Percentiles rank a stretch among this genome's conserved stretches.
These are phyloP conservation scores for Lanius ludovicianus DNA, from an alignment of 2,113 vertebrate species.

Conservation along the genomic window DNA sequence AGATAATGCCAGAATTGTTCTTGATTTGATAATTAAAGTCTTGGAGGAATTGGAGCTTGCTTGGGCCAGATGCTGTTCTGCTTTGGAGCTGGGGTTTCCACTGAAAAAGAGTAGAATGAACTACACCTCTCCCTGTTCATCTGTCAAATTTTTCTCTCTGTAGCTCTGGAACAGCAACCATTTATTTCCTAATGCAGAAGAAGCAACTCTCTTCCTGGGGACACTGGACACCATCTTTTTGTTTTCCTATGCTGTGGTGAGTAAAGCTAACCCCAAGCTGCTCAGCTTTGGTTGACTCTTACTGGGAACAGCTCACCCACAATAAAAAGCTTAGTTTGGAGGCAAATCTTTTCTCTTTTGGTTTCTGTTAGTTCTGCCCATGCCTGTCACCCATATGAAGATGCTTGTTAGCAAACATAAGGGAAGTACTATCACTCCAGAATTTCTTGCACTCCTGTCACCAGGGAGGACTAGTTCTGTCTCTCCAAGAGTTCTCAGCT, in stretches of 20 bases:
- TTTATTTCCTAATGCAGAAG: conserved; percentile 81
- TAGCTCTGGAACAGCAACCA: conserved; percentile 86
- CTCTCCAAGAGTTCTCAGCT: background rate
- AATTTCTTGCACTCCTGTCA: background rate
- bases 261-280: conserved; percentile 35
- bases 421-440: background rate
- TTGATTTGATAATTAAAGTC: background rate
- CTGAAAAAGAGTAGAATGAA: background rate
- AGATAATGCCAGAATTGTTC: background rate
- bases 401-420: background rate
- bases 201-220: conserved; percentile 92
- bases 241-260: conserved; percentile 95
- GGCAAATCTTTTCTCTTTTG: background rate
- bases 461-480: background rate
- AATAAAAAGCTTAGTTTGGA: background rate
- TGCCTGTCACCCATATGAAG: background rate
- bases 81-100: background rate
- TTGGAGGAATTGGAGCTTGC: background rate
- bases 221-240: conserved; percentile 92
- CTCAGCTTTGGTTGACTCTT: background rate
- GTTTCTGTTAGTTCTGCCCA: background rate
- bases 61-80: background rate
- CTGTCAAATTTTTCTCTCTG: background rate
- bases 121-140: background rate
- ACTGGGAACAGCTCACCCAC: background rate